Percentiles rank a stretch among this genome's conserved stretches.
Evolutionary conservation across 2,113 vertebrate genomes (phyloP).

Genomic region (Callithrix jacchus): DNA sequence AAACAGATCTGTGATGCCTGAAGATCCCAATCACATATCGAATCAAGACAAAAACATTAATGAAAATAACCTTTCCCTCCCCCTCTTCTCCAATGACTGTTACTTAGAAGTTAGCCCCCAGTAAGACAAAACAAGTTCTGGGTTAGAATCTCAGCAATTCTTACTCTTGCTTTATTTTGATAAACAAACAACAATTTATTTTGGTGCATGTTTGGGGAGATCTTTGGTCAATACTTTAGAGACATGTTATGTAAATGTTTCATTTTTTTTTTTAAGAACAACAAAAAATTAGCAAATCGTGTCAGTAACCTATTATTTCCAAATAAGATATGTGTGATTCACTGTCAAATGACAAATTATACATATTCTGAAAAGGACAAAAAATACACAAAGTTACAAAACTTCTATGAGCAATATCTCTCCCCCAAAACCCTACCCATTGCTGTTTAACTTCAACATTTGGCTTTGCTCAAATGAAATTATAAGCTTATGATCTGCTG

Average conservation of each 20-base stretch:
- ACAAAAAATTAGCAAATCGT: background rate
- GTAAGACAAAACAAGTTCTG: background rate
- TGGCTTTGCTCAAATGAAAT: constrained; percentile 1
- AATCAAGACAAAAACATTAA: background rate
- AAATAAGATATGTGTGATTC: background rate
- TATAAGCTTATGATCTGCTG: background rate
- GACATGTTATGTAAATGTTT: background rate
- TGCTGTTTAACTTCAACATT: background rate
- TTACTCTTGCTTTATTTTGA: background rate
- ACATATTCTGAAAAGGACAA: constrained; percentile 5
- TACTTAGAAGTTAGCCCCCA: background rate
- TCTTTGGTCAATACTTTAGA: background rate
- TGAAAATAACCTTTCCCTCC: background rate
- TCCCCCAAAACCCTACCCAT: background rate
- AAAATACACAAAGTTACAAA: background rate
- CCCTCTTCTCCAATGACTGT: background rate
- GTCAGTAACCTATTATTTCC: background rate
- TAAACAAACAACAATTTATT: background rate
- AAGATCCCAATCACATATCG: background rate
- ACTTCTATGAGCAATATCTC: background rate
- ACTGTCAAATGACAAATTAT: background rate
- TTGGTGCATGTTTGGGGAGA: background rate
- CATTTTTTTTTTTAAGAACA: background rate
- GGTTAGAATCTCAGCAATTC: background rate
- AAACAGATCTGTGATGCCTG: background rate